Conservation (phyloP, 2,888 invertebrate genomes). For the Scotopteryx bipunctaria region DNA sequence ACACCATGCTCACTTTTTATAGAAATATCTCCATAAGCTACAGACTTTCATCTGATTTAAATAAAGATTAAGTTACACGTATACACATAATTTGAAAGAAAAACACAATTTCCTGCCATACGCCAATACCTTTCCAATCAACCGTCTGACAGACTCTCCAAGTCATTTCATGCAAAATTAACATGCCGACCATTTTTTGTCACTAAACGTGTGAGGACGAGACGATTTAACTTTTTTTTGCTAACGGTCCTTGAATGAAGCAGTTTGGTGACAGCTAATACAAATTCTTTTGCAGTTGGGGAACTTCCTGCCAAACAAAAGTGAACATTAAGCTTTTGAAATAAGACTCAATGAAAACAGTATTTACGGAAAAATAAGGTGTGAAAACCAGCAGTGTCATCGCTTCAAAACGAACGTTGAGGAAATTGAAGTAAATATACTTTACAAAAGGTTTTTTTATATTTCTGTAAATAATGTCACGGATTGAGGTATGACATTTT, state of each 20-base stretch:
- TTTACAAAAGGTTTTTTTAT: slow-evolving; percentile 42
- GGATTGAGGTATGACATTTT: slow-evolving; percentile 9
- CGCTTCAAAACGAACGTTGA: slow-evolving; percentile 46
- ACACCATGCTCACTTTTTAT: too few species aligned
- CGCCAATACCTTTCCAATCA: slow-evolving; percentile 19
- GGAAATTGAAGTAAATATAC: slow-evolving; percentile 52
- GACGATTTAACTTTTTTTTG: slow-evolving; percentile 56
- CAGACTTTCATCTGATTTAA: neutral
- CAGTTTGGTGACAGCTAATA: slow-evolving; percentile 39
- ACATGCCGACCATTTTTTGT: slow-evolving; percentile 60
- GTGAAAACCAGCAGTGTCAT: slow-evolving; percentile 61
- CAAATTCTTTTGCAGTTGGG: slow-evolving; percentile 23
- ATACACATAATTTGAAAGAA: neutral
- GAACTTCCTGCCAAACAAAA: neutral
- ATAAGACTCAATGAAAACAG: neutral
- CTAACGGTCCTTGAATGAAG: slow-evolving; percentile 50
- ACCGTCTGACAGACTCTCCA: slow-evolving; percentile 16
- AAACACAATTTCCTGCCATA: slow-evolving; percentile 11
- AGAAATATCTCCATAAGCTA: neutral
- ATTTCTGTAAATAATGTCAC: slow-evolving; percentile 3
- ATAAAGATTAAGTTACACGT: slow-evolving; percentile 12
- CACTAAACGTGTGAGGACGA: slow-evolving; percentile 52
- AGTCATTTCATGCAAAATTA: slow-evolving; percentile 79
- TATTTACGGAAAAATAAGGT: slow-evolving; percentile 12
- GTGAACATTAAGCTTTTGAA: slow-evolving; percentile 15